phyloP scores from a whole-genome alignment of 2,113 vertebrate genomes.

The Prunella himalayana region DNA sequence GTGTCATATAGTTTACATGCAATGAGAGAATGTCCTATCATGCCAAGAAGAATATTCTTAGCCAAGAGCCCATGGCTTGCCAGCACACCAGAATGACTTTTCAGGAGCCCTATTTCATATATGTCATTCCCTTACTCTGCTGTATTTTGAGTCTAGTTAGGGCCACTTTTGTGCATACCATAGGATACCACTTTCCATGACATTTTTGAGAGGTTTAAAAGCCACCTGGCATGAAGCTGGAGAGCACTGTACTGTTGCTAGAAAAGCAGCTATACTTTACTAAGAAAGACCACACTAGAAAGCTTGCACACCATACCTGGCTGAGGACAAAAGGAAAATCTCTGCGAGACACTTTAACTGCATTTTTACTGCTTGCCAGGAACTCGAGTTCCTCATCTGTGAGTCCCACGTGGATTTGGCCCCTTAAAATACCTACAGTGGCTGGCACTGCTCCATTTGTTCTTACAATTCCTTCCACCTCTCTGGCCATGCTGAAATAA shows the following conservation, averaged over 20 bases:
- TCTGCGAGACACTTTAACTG: slow-evolving; percentile 84
- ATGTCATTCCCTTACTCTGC: background rate
- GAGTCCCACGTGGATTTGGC: slow-evolving; percentile 81
- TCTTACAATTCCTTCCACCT: slow-evolving; percentile 82
- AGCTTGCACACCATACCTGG: slow-evolving; percentile 68
- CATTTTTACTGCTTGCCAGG: slow-evolving; percentile 71
- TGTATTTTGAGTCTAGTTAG: background rate
- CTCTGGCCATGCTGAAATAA: slow-evolving; percentile 78
- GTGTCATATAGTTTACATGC: background rate
- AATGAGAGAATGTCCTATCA: background rate
- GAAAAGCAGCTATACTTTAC: background rate
- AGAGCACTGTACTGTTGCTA: background rate
- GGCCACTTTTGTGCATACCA: background rate
- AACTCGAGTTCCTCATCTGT: slow-evolving; percentile 74
- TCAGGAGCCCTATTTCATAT: background rate
- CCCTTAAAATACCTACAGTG: slow-evolving; percentile 81
- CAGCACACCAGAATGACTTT: background rate
- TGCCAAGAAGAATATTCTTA: background rate
- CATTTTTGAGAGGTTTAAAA: background rate
- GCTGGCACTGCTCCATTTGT: slow-evolving; percentile 82
- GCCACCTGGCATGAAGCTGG: background rate
- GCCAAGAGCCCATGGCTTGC: background rate
- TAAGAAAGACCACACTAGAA: background rate
- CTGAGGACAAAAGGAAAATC: slow-evolving; percentile 84
- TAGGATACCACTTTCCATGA: background rate